A percentile compares a stretch with the other conserved stretches of the same genome.
Evolutionary conservation across 1,140 invertebrate genomes (phyloP).

Genomic region (Agrypnia vestita): DNA sequence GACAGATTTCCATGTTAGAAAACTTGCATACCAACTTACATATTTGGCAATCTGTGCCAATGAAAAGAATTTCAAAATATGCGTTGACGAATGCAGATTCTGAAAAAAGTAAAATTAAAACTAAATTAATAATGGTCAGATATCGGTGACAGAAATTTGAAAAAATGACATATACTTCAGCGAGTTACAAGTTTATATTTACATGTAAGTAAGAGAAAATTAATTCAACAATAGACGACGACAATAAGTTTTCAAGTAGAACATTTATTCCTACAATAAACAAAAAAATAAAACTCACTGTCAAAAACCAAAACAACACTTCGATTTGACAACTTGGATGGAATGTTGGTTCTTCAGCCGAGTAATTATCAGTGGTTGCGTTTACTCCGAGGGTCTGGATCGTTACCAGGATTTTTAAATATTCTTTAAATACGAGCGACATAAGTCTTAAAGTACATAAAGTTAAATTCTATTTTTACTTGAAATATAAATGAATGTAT

Average conservation of each 20-base stretch:
- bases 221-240: neutral
- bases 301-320: conserved; percentile 52
- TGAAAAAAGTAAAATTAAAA: conserved; percentile 33
- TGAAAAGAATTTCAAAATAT: neutral
- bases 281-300: conserved; percentile 34
- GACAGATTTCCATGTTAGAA: conserved; percentile 26
- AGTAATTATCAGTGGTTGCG: conserved; percentile 28
- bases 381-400: conserved; percentile 4
- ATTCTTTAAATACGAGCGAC: no score
- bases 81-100: neutral
- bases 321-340: conserved; percentile 52
- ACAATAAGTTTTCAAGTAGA: neutral
- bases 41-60: neutral
- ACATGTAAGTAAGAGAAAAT: neutral
- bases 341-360: conserved; percentile 46
- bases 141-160: no score
- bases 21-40: conserved; percentile 13
- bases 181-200: no score
- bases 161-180: no score
- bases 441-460: no score
- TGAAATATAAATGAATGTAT: no score
- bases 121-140: conserved; percentile 3
- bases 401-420: neutral
- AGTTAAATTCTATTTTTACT: no score
- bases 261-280: neutral